These are phyloP conservation scores for Anableps anableps DNA, from an alignment of 2,797 vertebrate genomes.

Conservation along the genomic window DNA sequence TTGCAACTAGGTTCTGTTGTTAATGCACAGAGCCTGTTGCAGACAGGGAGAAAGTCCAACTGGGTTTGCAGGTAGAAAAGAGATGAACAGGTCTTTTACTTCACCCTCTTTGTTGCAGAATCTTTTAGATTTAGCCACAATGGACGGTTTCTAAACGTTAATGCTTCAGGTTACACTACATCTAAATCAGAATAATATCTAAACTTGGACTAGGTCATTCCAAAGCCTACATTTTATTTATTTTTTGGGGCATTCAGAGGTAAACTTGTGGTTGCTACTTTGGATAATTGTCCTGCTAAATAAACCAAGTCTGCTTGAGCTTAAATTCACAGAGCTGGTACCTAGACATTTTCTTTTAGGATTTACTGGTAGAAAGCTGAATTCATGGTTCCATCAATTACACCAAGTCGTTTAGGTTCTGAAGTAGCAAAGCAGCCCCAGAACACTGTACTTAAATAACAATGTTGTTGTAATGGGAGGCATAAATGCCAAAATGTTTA, in stretches of 20 bases:
- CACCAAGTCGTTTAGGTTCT: background rate
- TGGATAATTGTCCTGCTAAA: background rate
- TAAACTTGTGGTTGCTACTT: background rate
- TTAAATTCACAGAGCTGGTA: background rate
- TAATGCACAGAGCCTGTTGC: too few species aligned
- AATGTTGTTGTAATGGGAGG: background rate
- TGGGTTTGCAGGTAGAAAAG: background rate
- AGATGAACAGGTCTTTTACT: background rate
- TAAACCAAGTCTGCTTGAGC: background rate
- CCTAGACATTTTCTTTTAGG: background rate
- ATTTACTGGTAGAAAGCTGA: background rate
- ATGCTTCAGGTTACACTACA: background rate
- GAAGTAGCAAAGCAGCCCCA: background rate
- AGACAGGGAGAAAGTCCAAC: background rate
- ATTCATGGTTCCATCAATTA: background rate
- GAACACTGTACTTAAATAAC: background rate
- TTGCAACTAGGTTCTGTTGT: too few species aligned
- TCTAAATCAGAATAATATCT: background rate
- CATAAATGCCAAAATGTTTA: background rate
- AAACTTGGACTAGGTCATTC: background rate
- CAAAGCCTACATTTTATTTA: background rate
- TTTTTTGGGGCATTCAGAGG: background rate
- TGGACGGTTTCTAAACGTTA: background rate
- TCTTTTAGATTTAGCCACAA: background rate
- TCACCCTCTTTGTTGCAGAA: background rate